A percentile compares a stretch with the other conserved stretches of the same genome.
Evolutionary conservation across 2,888 invertebrate species (phyloP).

Genomic region (Leptothorax acervorum): DNA sequence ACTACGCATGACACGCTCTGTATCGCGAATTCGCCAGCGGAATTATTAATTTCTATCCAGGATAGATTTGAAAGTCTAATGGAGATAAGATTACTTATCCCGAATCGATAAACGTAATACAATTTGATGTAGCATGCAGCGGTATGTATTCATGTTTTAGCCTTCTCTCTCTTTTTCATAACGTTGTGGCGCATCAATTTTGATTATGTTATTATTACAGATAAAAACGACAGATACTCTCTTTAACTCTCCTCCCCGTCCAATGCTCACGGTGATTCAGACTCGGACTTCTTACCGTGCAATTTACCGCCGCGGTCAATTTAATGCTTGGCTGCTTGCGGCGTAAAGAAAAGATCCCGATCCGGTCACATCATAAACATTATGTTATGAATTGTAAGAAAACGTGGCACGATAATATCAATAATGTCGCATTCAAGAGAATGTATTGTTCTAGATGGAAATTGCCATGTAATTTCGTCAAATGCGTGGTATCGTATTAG

Average conservation of each 20-base stretch:
- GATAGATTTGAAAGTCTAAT: neutral
- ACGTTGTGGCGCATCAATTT: neutral
- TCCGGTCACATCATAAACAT: slow-evolving; percentile 35
- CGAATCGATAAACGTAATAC: neutral
- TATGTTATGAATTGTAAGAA: slow-evolving; percentile 34
- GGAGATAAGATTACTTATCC: neutral
- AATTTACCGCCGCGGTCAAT: slow-evolving; percentile 45
- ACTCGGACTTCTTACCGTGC: slow-evolving; percentile 23
- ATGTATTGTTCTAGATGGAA: slow-evolving; percentile 44
- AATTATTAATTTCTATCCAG: neutral
- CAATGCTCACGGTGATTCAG: slow-evolving; percentile 15
- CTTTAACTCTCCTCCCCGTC: neutral
- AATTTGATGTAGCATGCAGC: neutral
- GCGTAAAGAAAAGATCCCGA: slow-evolving; percentile 31
- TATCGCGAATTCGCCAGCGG: neutral
- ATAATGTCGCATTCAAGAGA: slow-evolving; percentile 34
- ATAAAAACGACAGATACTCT: slow-evolving; percentile 5
- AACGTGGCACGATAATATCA: slow-evolving; percentile 39
- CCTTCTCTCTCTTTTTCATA: neutral
- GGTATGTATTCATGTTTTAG: neutral
- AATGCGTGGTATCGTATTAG: slow-evolving; percentile 39
- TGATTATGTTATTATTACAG: slow-evolving; percentile 23
- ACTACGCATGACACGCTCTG: neutral
- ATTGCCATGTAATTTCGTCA: slow-evolving; percentile 39
- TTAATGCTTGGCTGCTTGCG: slow-evolving; percentile 40